Conservation (phyloP, 2,888 invertebrate genomes). For the Octonoba sinensis region DNA sequence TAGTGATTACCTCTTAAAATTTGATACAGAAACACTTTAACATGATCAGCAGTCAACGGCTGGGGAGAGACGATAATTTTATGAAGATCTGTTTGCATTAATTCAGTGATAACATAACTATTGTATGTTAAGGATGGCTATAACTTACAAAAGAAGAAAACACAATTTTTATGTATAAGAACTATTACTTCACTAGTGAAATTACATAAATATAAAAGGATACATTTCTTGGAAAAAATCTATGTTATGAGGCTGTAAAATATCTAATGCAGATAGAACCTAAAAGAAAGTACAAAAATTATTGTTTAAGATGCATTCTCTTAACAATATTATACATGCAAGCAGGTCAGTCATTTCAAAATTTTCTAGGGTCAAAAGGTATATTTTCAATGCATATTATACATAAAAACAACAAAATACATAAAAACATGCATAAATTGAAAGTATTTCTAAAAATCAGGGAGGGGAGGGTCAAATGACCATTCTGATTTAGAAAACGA, state of each 20-base stretch:
- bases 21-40: constrained; percentile 99
- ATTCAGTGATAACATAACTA: constrained; percentile 99
- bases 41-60: constrained; percentile 98
- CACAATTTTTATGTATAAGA: background rate
- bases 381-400: no score
- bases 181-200: no score
- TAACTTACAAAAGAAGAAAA: background rate
- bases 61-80: constrained; percentile 99
- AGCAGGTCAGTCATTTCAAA: no score
- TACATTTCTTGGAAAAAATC: constrained; percentile 99
- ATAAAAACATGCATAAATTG: no score
- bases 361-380: no score
- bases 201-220: constrained; percentile 73
- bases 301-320: no score
- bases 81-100: constrained; percentile 99
- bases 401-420: no score
- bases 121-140: background rate
- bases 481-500: no score
- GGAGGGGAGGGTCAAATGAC: no score
- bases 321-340: no score
- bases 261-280: constrained; percentile 98
- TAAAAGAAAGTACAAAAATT: constrained; percentile 74
- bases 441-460: no score
- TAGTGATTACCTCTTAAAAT: constrained; percentile 88
- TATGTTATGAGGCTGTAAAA: constrained; percentile 97